Evolutionary conservation across 2,797 vertebrate species (phyloP).

Genomic region (Clarias fuscus): DNA sequence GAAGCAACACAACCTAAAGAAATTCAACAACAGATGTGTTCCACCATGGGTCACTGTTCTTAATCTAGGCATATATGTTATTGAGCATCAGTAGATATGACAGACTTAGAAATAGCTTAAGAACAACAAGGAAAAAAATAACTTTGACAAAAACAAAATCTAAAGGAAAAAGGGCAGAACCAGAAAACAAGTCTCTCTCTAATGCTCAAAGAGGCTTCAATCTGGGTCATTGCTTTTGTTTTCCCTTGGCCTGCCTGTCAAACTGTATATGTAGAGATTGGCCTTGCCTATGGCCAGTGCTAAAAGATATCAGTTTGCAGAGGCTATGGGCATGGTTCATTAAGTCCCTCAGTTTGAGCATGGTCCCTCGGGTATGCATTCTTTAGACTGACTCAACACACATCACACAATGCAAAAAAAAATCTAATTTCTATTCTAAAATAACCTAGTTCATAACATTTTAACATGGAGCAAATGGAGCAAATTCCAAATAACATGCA

Average conservation of each 20-base stretch:
- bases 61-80: not conserved
- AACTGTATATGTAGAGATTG: constrained; percentile 74
- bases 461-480: too few species aligned
- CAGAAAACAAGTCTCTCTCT: constrained; percentile 51
- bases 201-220: constrained; percentile 66
- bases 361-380: constrained; percentile 62
- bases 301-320: constrained; percentile 72
- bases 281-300: constrained; percentile 69
- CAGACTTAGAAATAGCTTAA: constrained; percentile 29
- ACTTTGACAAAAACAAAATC: not conserved
- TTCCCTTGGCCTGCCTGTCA: constrained; percentile 75
- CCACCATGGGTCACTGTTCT: not conserved
- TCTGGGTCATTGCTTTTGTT: constrained; percentile 75
- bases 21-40: too few species aligned
- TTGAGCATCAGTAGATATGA: not conserved
- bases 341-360: constrained; percentile 66
- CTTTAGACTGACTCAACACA: constrained; percentile 43
- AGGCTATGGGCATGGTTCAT: constrained; percentile 49
- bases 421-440: too few species aligned
- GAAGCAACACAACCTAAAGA: too few species aligned
- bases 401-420: too few species aligned
- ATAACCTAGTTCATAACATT: too few species aligned
- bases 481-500: too few species aligned
- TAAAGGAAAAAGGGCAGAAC: constrained; percentile 35
- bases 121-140: constrained; percentile 32